Conservation (phyloP, 2,113 vertebrate species). For the Epinephelus lanceolatus region DNA sequence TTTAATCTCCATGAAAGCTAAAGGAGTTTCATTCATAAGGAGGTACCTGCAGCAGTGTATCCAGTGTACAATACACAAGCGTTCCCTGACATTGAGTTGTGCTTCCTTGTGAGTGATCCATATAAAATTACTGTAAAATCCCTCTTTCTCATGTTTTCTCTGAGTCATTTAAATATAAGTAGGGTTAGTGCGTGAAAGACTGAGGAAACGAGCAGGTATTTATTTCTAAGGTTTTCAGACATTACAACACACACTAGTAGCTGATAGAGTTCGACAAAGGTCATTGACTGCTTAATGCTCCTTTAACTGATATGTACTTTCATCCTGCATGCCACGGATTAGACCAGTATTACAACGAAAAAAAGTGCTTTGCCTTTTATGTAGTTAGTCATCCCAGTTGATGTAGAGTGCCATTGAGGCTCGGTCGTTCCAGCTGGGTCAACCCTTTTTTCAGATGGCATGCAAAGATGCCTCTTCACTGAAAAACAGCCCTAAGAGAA, state of each 20-base stretch:
- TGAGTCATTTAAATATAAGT: background rate
- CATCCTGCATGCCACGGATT: slow-evolving; percentile 2
- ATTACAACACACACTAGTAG: background rate
- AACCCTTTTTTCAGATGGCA: background rate
- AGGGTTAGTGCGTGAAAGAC: background rate
- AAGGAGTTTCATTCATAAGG: background rate
- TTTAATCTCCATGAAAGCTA: slow-evolving; percentile 30
- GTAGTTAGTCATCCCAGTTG: background rate
- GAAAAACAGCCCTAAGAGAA: background rate
- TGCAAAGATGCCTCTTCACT: background rate
- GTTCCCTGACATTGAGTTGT: background rate
- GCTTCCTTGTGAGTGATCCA: background rate
- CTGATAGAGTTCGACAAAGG: slow-evolving; percentile 20
- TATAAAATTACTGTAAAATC: slow-evolving; percentile 13
- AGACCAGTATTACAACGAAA: background rate
- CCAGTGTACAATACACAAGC: background rate
- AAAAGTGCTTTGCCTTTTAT: background rate
- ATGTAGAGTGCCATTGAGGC: background rate
- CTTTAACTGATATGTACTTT: slow-evolving; percentile 10
- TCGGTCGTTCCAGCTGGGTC: background rate
- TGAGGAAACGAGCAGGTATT: background rate
- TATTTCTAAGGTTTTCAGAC: background rate
- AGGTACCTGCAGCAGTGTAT: slow-evolving; percentile 3
- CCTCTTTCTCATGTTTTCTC: background rate
- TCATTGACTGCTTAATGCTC: slow-evolving; percentile 8